Evolutionary conservation across 2,888 invertebrate genomes (phyloP), one percentile per base, ranked within the genome.

Genomic region (Rhaphigaster nebulosa): DNA sequence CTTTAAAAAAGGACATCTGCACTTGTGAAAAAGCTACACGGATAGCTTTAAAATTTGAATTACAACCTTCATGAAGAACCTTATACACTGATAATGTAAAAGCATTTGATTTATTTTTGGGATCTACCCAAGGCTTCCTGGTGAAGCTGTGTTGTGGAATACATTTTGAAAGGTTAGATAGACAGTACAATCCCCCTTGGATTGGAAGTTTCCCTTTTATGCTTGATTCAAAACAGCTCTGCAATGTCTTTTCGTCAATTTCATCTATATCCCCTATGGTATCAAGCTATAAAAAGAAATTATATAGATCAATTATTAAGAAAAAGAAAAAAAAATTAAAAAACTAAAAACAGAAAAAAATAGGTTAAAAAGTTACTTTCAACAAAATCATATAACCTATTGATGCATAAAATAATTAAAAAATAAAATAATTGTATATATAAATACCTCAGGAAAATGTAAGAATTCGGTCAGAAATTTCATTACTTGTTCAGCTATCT

Each of bases 31-130:
- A 92, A 45, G 90, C 65, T n/a, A 60, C 76, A 45, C 88, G 87
- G 15, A 91, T 60, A 20, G 80, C 70, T 70, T 65, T 70, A 5
- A 88, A 90, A n/a, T 76, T 29, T 12, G 91, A 90, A 13, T 80
- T 45, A 23, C 87, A 84, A 4, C 91, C 91, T 91, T 92, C 90
- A 54, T 91, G 91, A 26, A 92, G 90, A 34, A 92, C 91, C 60
- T 91, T 90, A 56, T 89, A 92, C n/a, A 91, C 84, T 18, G 91
- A 92, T n/a, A 91, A 87, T 50, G 90, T 91, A 65, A 90, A 91
- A n/a, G 91, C 90, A 34, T 90, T 90, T 6, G 80, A 56, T 54
- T 90, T 87, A 29, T 60, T 54, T 26, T 60, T 84, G 70, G 91
- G 90, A 87, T 92, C 91, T 52, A 91, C 84, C 91, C 91, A 91